Base-by-base conservation (phyloP, 2,113 vertebrate species). In the Clinocottus analis region DNA sequence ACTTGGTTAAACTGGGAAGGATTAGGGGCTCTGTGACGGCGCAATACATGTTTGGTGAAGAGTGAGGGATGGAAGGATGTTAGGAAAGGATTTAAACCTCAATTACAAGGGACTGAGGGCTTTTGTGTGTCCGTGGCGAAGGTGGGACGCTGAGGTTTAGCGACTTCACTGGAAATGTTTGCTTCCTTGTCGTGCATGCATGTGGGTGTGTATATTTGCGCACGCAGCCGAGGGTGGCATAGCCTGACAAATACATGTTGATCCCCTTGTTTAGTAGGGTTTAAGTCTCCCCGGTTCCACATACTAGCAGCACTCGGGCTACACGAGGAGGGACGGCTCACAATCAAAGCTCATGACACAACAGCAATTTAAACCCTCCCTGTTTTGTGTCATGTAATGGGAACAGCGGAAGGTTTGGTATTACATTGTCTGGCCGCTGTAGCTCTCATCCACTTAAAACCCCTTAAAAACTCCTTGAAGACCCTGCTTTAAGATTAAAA, bases 1-100 rank as follows among this genome's bases (percentile, higher is more conserved):
- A 93, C 92, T 92, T 90, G 89, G 93, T 93, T 95, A 94, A 89
- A 91, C 92, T 91, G 83, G 84, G 86, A 82, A 69, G 93, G 93
- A 94, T 94, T 95, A 94, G 87, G 78, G 91, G 81, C 80, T 83
- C 88, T 64, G 90, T 72, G 84, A 84, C 71, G 82, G 81, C 77
- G 79, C 89, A 87, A 93, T 88, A 87, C 91, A 79, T 91, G 92
- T 91, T 92, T 90, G 87, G 81, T 82, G 86, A 76, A 80, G 83
- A 87, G 80, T 61, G 84, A 85, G 89, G 85, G 75, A 86, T 79
- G 77, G 83, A 77, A 41, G 67, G 73, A 86, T 91, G 90, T 91
- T 90, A 88, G 77, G 72, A 63, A 83, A 80, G 89, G 93, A 94
- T 93, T 94, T 94, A 94, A 93, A 89, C 91, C 88, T 89, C 90